Conservation (phyloP, 2,888 invertebrate species). For the Acrobasis suavella region DNA sequence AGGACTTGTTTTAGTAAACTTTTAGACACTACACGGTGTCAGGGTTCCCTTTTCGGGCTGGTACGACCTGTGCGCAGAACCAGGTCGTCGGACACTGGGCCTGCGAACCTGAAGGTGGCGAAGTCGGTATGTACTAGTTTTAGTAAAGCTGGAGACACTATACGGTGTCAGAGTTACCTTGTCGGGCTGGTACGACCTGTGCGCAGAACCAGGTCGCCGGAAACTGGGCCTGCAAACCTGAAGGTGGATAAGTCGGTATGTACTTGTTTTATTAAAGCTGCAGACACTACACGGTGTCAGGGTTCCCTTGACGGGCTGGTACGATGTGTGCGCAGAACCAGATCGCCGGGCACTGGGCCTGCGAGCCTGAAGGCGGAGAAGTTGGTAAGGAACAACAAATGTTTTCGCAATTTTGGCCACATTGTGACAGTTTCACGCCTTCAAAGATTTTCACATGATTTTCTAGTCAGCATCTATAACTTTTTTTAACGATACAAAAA, state of each 20-base stretch:
- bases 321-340: conserved; percentile 87
- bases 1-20: too few relatives aligned
- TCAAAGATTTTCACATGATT: too few relatives aligned
- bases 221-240: conserved; percentile 93
- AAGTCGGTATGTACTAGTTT: conserved; percentile 53
- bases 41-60: conserved; percentile 89
- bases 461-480: too few relatives aligned
- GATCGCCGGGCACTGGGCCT: conserved; percentile 91
- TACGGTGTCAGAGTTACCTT: conserved; percentile 91
- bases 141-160: conserved; percentile 86
- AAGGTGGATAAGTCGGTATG: too few relatives aligned
- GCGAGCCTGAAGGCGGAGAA: conserved; percentile 87
- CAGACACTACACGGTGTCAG: conserved; percentile 90
- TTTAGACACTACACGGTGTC: conserved; percentile 91
- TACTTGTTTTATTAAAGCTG: too few relatives aligned
- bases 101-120: conserved; percentile 88
- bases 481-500: too few relatives aligned
- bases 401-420: too few relatives aligned
- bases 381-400: too few relatives aligned
- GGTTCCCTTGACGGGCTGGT: conserved; percentile 88
- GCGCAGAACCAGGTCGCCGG: conserved; percentile 88
- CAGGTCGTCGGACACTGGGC: conserved; percentile 91
- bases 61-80: conserved; percentile 88
- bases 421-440: too few relatives aligned
- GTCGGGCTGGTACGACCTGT: conserved; percentile 86